These are phyloP conservation scores for Reticulitermes lucifugus DNA, from an alignment of 2,888 invertebrate genomes.

Conservation along the genomic window DNA sequence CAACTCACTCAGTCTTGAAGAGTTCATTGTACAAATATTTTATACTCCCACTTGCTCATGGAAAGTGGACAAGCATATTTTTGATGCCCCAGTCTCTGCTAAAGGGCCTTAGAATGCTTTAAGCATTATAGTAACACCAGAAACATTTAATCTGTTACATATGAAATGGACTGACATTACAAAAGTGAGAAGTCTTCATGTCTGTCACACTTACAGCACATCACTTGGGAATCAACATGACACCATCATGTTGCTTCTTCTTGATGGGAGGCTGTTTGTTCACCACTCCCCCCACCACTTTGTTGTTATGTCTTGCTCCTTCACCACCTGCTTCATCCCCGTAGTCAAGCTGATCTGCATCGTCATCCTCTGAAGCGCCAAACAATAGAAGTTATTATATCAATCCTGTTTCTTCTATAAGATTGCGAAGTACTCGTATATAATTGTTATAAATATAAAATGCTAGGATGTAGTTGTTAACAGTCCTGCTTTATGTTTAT, in stretches of 20 bases:
- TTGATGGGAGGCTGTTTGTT: conserved; percentile 1
- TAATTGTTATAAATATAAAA: no score
- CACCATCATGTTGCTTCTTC: conserved; percentile 50
- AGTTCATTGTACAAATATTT: no score
- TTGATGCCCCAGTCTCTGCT: no score
- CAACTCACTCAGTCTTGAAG: no score
- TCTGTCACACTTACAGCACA: neutral
- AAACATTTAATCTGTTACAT: neutral
- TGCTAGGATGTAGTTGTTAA: no score
- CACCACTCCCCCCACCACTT: neutral
- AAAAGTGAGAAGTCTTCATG: neutral
- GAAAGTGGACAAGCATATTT: no score
- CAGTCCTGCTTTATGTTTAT: no score
- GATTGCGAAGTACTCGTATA: no score
- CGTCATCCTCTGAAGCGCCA: conserved; percentile 63
- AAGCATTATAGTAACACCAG: neutral
- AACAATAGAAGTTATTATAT: neutral
- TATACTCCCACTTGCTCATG: no score
- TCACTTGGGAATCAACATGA: conserved; percentile 54
- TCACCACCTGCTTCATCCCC: conserved; percentile 61
- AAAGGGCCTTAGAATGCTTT: neutral
- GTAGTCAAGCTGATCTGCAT: conserved; percentile 58
- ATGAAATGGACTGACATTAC: neutral
- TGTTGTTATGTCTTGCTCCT: conserved; percentile 62
- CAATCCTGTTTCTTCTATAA: no score